Evolutionary conservation across 2,113 vertebrate species (phyloP).

Genomic region (Promerops cafer): DNA sequence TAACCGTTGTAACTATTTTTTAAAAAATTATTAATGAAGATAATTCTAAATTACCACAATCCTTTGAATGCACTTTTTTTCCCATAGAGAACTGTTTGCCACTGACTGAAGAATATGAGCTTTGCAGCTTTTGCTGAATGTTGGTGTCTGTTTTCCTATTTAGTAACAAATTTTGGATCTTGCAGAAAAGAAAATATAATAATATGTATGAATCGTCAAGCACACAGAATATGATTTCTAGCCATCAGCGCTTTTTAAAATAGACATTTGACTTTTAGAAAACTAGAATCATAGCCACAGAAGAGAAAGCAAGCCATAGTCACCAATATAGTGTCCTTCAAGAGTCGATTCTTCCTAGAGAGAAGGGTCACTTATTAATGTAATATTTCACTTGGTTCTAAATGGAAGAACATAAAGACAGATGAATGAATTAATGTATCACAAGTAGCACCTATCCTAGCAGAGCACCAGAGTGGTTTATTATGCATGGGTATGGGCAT

Average conservation of each 20-base stretch:
- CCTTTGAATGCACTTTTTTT: neutral
- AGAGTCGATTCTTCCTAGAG: neutral
- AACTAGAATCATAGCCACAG: neutral
- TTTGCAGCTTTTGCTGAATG: neutral
- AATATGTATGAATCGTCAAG: neutral
- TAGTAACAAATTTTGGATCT: neutral
- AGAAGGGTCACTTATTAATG: neutral
- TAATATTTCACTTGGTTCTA: neutral
- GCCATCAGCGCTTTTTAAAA: neutral
- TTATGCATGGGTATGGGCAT: neutral
- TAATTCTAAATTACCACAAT: neutral
- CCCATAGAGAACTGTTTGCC: rapidly evolving
- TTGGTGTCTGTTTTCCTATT: neutral
- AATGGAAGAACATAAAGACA: neutral
- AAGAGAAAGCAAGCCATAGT: neutral
- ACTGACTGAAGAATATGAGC: neutral
- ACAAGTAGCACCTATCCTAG: neutral
- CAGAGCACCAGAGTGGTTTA: neutral
- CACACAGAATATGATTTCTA: neutral
- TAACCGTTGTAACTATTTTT: neutral
- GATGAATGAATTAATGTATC: rapidly evolving
- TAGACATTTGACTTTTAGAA: neutral
- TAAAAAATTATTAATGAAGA: neutral
- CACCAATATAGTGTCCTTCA: neutral
- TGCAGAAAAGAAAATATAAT: neutral